phyloP scores from a whole-genome alignment of 2,888 invertebrate species.

The Lobophora halterata region DNA sequence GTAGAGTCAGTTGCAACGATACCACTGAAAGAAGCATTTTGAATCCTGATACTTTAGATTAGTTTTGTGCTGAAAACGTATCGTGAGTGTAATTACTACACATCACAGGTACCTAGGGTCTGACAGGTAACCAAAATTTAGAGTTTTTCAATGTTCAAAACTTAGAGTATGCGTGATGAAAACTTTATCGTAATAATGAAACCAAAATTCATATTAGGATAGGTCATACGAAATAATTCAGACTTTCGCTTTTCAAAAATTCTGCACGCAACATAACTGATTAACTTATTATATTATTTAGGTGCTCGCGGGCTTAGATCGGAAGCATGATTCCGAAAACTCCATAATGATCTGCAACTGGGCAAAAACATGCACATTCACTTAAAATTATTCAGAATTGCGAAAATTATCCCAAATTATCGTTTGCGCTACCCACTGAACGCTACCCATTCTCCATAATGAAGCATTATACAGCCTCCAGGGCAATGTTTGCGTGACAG shows the following conservation, averaged over 20 bases:
- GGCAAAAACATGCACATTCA: constrained; percentile 68
- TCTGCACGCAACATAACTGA: constrained; percentile 22
- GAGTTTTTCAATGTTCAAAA: too few relatives aligned
- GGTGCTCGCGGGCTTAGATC: constrained; percentile 45
- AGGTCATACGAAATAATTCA: constrained; percentile 19
- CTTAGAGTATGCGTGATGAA: too few relatives aligned
- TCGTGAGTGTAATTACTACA: too few relatives aligned
- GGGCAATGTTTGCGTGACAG: constrained; percentile 66
- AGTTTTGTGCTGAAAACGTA: too few relatives aligned
- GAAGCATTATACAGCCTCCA: constrained; percentile 53
- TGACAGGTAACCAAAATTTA: too few relatives aligned
- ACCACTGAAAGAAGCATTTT: too few relatives aligned
- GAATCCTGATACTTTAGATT: too few relatives aligned
- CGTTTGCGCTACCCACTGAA: constrained; percentile 56
- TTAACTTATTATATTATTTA: constrained; percentile 33
- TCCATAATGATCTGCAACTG: constrained; percentile 54
- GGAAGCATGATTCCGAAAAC: constrained; percentile 48
- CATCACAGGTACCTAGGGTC: too few relatives aligned
- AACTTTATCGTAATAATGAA: too few relatives aligned
- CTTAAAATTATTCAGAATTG: constrained; percentile 70
- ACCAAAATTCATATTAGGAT: constrained; percentile 18
- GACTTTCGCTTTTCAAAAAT: constrained; percentile 11
- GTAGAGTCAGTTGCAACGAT: too few relatives aligned
- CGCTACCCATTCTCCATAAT: constrained; percentile 55
- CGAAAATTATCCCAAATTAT: constrained; percentile 77